Evolutionary conservation across 2,888 invertebrate species (phyloP), one percentile per base, ranked within the genome.

Genomic region (Lepidochitona cinerea): DNA sequence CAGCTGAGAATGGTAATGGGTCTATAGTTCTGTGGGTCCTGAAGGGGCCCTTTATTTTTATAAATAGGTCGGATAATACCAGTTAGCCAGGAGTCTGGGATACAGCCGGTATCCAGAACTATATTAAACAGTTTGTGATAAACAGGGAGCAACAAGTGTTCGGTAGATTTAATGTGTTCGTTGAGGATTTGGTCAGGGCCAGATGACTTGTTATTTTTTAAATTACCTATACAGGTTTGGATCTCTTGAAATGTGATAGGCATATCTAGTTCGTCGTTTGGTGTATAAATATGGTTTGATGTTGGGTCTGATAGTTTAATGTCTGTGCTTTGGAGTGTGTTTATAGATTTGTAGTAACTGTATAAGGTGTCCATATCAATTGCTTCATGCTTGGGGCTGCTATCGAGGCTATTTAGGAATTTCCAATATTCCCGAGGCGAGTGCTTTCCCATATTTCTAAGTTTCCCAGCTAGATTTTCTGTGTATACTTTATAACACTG

Each of bases 31-130:
- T 29, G 29, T 59, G 29, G 59, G 26, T 59, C 5, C 29, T 29
- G 14, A 29, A 59, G 23, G 29, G 23, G 12, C 14, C 59, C 5
- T 29, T 26, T 59, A 26, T 66, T 66, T 36, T 59, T 59, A 32
- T 59, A 59, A 59, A 59, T 59, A 23, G 59, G 59, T 59, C 29
- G 23, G 23, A 59, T 66, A 66, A 18, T 66, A 37, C 65, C 32
- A 7, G 33, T 32, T 32, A 65, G 65, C 65, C 65, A 65, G 32
- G 26, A 7, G 7, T 23, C 65, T 29, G 65, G 33, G 14, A 66
- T 23, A 66, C 9, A 23, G 2, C 35, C 66, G 26, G 66, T 12
- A 66, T 66, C 66, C 26, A 36, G 36, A 35, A 66, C 35, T 18
- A 35, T 18, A 36, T 66, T 66, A 36, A 66, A 66, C 18, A 66